Percentiles rank a stretch among this genome's conserved stretches.
phyloP scores from a whole-genome alignment of 1,140 invertebrate species.

The Euwallacea fornicatus region DNA sequence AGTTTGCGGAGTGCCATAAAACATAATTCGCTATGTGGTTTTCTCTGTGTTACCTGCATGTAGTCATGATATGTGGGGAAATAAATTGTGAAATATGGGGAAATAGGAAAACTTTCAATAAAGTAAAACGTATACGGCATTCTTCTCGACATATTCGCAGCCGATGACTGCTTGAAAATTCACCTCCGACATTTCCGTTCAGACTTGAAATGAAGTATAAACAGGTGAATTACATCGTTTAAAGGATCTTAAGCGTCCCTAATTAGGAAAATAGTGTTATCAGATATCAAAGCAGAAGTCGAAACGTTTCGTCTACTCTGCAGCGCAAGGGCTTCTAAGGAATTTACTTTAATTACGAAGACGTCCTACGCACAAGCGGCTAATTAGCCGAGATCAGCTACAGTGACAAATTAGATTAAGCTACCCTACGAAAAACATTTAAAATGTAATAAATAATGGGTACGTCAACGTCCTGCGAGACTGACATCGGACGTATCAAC shows the following conservation, averaged over 20 bases:
- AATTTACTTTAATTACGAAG: slow-evolving; percentile 8
- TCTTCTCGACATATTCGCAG: background rate
- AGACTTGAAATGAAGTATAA: background rate
- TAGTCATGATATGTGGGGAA: slow-evolving; percentile 25
- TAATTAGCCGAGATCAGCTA: slow-evolving; percentile 7
- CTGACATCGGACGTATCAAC: too few species aligned
- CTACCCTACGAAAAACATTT: background rate
- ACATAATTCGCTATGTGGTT: slow-evolving; percentile 30
- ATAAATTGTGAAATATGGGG: slow-evolving; percentile 27
- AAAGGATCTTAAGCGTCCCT: slow-evolving; percentile 1
- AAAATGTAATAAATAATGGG: background rate
- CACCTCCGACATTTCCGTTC: background rate
- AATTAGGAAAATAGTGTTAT: slow-evolving; percentile 11
- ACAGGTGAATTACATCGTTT: background rate
- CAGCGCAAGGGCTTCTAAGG: background rate
- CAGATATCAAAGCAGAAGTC: slow-evolving; percentile 6
- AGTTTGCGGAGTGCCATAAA: slow-evolving; percentile 24
- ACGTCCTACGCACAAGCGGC: slow-evolving; percentile 7
- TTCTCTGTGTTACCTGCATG: slow-evolving; percentile 27
- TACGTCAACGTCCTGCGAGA: too few species aligned
- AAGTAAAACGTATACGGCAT: slow-evolving; percentile 20
- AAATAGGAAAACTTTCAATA: slow-evolving; percentile 25
- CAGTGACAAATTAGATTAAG: slow-evolving; percentile 2
- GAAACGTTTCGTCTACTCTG: slow-evolving; percentile 6
- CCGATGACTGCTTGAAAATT: background rate